Evolutionary conservation across 2,888 invertebrate species (phyloP).

Genomic region (Chloromyia formosa): DNA sequence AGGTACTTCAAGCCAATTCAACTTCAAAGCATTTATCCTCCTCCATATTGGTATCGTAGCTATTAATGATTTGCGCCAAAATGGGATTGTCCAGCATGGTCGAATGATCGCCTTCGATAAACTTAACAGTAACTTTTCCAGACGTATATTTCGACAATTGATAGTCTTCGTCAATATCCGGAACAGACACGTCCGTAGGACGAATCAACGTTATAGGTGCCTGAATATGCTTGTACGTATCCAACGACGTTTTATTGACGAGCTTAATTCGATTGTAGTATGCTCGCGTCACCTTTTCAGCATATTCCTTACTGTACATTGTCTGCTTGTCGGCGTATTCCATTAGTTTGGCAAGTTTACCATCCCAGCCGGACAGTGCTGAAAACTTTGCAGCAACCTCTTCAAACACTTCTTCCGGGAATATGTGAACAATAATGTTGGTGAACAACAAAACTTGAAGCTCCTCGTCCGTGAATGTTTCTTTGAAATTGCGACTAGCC

Average conservation of each 20-base stretch:
- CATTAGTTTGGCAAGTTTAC: conserved; percentile 67
- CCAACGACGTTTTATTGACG: conserved; percentile 65
- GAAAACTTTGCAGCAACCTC: conserved; percentile 62
- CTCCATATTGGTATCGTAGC: conserved; percentile 57
- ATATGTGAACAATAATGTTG: conserved; percentile 57
- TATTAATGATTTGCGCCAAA: conserved; percentile 72
- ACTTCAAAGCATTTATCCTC: conserved; percentile 45
- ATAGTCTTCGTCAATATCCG: conserved; percentile 72
- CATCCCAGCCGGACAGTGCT: conserved; percentile 68
- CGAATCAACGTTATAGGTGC: conserved; percentile 71
- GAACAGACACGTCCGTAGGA: conserved; percentile 69
- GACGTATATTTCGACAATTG: conserved; percentile 70
- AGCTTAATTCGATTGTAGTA: conserved; percentile 69
- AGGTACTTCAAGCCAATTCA: not conserved
- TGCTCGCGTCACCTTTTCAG: conserved; percentile 61
- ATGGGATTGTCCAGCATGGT: conserved; percentile 74
- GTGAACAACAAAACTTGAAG: conserved; percentile 58
- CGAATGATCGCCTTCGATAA: conserved; percentile 77
- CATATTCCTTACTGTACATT: conserved; percentile 63
- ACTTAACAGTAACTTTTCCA: conserved; percentile 68
- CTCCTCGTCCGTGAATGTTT: conserved; percentile 56
- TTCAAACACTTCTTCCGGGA: conserved; percentile 59
- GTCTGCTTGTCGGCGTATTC: conserved; percentile 63
- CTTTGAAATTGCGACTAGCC: conserved; percentile 56
- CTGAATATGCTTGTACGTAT: conserved; percentile 65